phyloP scores from a whole-genome alignment of 1,140 invertebrate species.

The Drosophila hydei region DNA sequence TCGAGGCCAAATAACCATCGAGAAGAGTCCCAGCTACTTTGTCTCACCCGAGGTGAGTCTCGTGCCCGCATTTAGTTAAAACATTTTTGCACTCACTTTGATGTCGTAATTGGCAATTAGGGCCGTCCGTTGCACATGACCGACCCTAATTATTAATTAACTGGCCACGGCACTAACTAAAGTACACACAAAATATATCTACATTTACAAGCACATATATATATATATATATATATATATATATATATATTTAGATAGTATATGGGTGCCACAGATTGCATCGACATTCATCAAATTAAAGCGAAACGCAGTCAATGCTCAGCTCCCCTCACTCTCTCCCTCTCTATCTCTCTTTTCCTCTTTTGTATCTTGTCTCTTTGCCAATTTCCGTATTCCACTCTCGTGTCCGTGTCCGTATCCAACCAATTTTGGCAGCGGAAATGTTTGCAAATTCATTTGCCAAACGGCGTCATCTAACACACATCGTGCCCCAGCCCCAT shows the following conservation, averaged over 20 bases:
- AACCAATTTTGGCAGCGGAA: constrained; percentile 73
- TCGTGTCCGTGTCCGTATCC: constrained; percentile 53
- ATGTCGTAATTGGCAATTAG: constrained; percentile 77
- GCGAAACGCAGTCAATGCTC: constrained; percentile 45
- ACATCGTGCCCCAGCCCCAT: neutral
- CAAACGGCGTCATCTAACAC: constrained; percentile 76
- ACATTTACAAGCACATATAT: neutral
- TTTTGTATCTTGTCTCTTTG: neutral
- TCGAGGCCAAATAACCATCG: constrained; percentile 95
- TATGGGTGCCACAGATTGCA: constrained; percentile 12
- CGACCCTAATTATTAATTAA: constrained; percentile 74
- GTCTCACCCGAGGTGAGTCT: constrained; percentile 94
- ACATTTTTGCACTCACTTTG: constrained; percentile 47
- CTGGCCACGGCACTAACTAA: constrained; percentile 28
- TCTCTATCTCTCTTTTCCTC: neutral
- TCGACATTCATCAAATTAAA: constrained; percentile 72
- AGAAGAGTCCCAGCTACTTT: constrained; percentile 99
- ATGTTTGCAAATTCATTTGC: constrained; percentile 80
- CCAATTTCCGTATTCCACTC: constrained; percentile 40
- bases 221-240: neutral
- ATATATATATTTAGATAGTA: neutral
- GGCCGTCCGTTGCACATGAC: constrained; percentile 37
- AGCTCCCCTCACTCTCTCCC: neutral
- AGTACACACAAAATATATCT: no score
- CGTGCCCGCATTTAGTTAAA: no score